phyloP scores from a whole-genome alignment of 2,113 vertebrate species.

The Seriola rivoliana region DNA sequence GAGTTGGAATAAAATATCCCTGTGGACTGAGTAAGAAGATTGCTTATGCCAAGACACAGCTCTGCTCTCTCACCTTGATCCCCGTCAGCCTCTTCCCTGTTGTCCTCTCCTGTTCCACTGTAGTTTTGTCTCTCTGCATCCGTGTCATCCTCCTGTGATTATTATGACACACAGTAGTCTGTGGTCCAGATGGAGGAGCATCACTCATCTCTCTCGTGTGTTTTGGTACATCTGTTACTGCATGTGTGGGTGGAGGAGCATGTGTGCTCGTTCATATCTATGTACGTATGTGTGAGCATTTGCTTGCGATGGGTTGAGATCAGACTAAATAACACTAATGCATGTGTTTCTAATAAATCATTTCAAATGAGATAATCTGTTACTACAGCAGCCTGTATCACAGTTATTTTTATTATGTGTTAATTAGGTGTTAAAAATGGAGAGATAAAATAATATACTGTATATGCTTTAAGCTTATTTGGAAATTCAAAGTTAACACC shows the following conservation, averaged over 20 bases:
- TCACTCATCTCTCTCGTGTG: slow-evolving; percentile 37
- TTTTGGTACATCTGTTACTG: slow-evolving; percentile 40
- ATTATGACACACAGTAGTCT: slow-evolving; percentile 43
- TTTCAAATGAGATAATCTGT: neutral
- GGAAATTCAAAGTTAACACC: neutral
- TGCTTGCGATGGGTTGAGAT: neutral
- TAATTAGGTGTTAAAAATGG: neutral
- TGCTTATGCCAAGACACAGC: slow-evolving; percentile 20
- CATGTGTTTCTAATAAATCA: neutral
- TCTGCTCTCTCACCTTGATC: slow-evolving; percentile 19
- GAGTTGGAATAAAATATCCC: slow-evolving; percentile 28
- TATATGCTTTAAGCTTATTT: neutral
- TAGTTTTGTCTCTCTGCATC: slow-evolving; percentile 5
- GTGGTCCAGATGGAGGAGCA: slow-evolving; percentile 68
- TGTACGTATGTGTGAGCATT: slow-evolving; percentile 9
- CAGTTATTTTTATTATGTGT: neutral
- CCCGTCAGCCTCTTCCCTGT: neutral
- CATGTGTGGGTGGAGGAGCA: slow-evolving; percentile 47
- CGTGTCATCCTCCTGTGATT: slow-evolving; percentile 16
- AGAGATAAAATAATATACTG: neutral
- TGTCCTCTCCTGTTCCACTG: neutral
- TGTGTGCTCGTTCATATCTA: slow-evolving; percentile 30
- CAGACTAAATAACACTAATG: neutral
- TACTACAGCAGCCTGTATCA: neutral
- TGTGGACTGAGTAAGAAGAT: slow-evolving; percentile 13